Base-by-base conservation (phyloP, 1,140 invertebrate species). In the Drepana arcuata region DNA sequence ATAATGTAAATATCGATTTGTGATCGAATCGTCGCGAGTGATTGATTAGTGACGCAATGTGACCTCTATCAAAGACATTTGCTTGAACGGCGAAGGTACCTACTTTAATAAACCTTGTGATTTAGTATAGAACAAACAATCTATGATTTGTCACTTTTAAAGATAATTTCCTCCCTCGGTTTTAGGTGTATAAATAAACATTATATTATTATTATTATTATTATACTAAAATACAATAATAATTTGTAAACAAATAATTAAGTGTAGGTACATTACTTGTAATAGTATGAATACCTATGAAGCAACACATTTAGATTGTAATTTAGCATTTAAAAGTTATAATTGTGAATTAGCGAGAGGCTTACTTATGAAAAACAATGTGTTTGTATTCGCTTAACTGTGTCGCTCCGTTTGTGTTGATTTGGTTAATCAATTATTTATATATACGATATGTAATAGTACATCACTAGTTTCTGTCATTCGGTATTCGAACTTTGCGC, bases 181-280 rank as follows among this genome's bases (percentile, higher is more conserved):
- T 52, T n/a, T 64, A 58, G 48, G 53, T 67, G 56, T 61, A 58
- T 34, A 59, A 61, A 51, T 37, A 49, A 63, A 57, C 47, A n/a
- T n/a, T n/a, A n/a, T n/a, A n/a, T n/a, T n/a, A n/a, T n/a, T n/a
- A n/a, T n/a, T n/a, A n/a, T n/a, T n/a, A n/a, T n/a, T n/a, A n/a
- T n/a, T n/a, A 48, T 52, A 49, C 37, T 42, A 53, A 50, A 48
- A 42, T 48, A 48, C 43, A 52, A 48, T 48, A 36, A 39, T 41
- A 49, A 28, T 42, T 35, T 30, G 18, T 35, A 35, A 42, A 42
- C 26, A 35, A 31, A 42, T 42, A 42, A 35, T 42, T 25, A 42
- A 26, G 35, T 24, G 40, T 42, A 36, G 23, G 21, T 41, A 41
- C 30, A 34, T 41, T 27, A 41, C 27, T 33, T 28, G 28, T 35